These are phyloP conservation scores for Mongoloraphidia duomilia DNA, from an alignment of 2,888 invertebrate genomes.

Conservation along the genomic window DNA sequence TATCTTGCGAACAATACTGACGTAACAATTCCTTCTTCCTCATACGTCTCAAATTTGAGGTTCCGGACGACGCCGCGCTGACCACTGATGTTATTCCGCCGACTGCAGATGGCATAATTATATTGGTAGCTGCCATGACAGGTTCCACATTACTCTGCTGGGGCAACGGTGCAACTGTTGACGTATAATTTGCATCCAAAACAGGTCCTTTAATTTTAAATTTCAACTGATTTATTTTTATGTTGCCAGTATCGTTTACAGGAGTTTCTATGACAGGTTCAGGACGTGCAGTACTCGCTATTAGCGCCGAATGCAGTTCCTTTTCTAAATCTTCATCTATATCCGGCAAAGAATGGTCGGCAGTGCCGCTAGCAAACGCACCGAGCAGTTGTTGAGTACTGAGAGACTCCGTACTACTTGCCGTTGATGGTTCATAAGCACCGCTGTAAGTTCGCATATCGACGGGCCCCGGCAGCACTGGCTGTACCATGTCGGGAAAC, in stretches of 20 bases:
- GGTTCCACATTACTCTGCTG: constrained; percentile 36
- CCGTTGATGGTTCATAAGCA: constrained; percentile 40
- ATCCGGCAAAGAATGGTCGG: constrained; percentile 49
- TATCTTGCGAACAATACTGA: constrained; percentile 74
- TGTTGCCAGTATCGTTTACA: constrained; percentile 33
- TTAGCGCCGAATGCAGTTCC: constrained; percentile 52
- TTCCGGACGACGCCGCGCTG: constrained; percentile 38
- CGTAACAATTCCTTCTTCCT: constrained; percentile 76
- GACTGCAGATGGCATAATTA: constrained; percentile 28
- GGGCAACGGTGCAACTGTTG: constrained; percentile 40
- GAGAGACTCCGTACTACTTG: constrained; percentile 43
- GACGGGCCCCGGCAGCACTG: constrained; percentile 72
- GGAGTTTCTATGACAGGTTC: constrained; percentile 32
- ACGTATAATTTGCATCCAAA: constrained; percentile 58
- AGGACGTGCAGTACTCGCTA: constrained; percentile 38
- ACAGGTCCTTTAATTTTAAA: constrained; percentile 84
- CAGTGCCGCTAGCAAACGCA: constrained; percentile 50
- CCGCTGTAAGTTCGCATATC: constrained; percentile 78
- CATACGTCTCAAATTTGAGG: constrained; percentile 70
- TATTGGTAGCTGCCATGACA: constrained; percentile 26
- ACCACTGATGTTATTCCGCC: constrained; percentile 33
- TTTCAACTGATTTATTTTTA: constrained; percentile 71
- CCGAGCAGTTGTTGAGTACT: constrained; percentile 41
- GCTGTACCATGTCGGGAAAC: constrained; percentile 46
- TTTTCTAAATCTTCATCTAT: constrained; percentile 70